Conservation (phyloP, 2,888 invertebrate species). For the Epistrophe eligans region DNA sequence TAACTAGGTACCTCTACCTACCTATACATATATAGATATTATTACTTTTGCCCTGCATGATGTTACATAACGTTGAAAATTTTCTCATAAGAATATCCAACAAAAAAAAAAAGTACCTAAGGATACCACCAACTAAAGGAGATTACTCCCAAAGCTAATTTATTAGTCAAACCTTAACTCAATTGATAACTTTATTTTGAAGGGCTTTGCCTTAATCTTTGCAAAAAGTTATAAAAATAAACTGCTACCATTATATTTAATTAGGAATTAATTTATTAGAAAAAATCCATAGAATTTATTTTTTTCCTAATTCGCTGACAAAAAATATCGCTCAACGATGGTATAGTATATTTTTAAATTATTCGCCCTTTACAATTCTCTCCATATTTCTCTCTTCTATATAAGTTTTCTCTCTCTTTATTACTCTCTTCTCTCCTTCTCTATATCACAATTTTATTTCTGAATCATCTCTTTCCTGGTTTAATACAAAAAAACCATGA, state of each 20-base stretch:
- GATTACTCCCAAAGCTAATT: not conserved
- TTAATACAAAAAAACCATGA: constrained; percentile 58
- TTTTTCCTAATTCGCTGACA: constrained; percentile 31
- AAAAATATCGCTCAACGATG: constrained; percentile 51
- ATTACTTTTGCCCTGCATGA: constrained; percentile 26
- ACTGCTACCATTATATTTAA: constrained; percentile 21
- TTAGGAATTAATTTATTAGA: constrained; percentile 39
- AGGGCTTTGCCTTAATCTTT: not conserved
- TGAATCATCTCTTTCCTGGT: constrained; percentile 31
- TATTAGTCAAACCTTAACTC: not conserved
- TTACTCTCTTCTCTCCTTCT: constrained; percentile 29
- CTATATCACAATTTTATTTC: not conserved
- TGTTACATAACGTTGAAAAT: constrained; percentile 34
- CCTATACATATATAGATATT: not conserved
- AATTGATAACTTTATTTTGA: not conserved
- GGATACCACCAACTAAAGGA: not conserved
- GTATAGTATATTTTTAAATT: constrained; percentile 14
- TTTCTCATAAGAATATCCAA: constrained; percentile 22
- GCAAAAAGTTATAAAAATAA: not conserved
- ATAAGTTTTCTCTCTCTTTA: constrained; percentile 2
- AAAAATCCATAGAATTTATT: constrained; percentile 47
- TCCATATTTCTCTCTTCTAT: constrained; percentile 5
- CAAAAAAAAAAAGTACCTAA: constrained; percentile 30
- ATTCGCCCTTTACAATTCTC: constrained; percentile 15
- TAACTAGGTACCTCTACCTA: not conserved